Conservation (phyloP, 2,113 vertebrate genomes). For the Ramphastos sulfuratus region DNA sequence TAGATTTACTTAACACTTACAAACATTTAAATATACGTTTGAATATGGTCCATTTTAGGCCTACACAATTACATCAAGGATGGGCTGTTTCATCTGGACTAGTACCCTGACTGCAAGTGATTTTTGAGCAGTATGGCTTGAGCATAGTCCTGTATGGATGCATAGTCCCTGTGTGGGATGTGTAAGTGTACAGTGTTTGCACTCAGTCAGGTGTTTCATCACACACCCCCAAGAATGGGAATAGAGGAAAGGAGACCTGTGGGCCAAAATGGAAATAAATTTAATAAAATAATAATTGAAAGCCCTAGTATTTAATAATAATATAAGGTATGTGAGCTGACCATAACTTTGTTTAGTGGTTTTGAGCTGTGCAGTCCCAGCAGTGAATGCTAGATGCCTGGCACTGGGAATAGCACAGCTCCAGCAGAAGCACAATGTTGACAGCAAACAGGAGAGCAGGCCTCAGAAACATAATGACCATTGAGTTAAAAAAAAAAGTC, state of each 20-base stretch:
- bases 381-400: neutral
- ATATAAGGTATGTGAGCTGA: neutral
- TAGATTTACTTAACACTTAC: neutral
- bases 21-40: neutral
- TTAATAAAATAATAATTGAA: neutral
- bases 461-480: neutral
- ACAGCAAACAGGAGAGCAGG: neutral
- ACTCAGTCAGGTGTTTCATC: neutral
- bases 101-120: neutral
- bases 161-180: fast-evolving
- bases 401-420: neutral
- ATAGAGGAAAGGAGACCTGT: neutral
- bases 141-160: neutral
- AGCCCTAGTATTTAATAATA: neutral
- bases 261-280: neutral
- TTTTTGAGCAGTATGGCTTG: neutral
- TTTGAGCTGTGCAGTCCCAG: neutral
- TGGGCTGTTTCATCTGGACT: neutral
- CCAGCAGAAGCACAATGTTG: neutral
- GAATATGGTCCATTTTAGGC: neutral
- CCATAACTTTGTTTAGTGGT: neutral
- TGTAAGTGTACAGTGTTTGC: fast-evolving
- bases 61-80: neutral
- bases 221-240: neutral
- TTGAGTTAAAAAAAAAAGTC: neutral